Conservation (phyloP, 2,113 vertebrate genomes). For the Brachyhypopomus gauderio region DNA sequence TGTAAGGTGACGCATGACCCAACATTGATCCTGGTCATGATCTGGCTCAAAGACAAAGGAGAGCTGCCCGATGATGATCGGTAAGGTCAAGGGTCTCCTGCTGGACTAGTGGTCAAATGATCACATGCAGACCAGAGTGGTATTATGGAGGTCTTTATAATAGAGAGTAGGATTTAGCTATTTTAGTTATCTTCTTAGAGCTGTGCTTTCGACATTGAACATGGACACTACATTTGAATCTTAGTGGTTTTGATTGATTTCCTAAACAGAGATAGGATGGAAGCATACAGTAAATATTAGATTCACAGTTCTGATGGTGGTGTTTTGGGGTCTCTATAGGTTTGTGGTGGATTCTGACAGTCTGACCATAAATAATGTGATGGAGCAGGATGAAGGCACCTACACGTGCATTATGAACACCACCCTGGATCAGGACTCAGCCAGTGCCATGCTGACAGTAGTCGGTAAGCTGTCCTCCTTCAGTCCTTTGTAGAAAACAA, state of each 20-base stretch:
- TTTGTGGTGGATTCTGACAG: slow-evolving; percentile 82
- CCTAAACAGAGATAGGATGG: no score
- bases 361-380: slow-evolving; percentile 84
- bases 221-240: no score
- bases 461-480: slow-evolving; percentile 79
- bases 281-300: no score
- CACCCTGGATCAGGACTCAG: slow-evolving; percentile 88
- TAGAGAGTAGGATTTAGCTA: no score
- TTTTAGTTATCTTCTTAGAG: no score
- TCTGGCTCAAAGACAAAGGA: slow-evolving; percentile 85
- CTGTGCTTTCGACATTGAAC: no score
- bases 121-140: no score
- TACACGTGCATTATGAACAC: slow-evolving; percentile 94
- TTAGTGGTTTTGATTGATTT: no score
- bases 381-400: slow-evolving; percentile 83
- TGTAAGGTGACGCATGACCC: slow-evolving; percentile 91
- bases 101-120: no score
- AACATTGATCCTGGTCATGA: slow-evolving; percentile 79
- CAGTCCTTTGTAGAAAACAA: neutral
- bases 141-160: no score
- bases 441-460: slow-evolving; percentile 89
- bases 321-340: slow-evolving; percentile 70
- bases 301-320: neutral
- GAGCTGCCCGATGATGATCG: slow-evolving; percentile 84
- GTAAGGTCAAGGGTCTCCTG: slow-evolving; percentile 64